Conservation (phyloP, 2,888 invertebrate species). For the Campoplex capitator region DNA sequence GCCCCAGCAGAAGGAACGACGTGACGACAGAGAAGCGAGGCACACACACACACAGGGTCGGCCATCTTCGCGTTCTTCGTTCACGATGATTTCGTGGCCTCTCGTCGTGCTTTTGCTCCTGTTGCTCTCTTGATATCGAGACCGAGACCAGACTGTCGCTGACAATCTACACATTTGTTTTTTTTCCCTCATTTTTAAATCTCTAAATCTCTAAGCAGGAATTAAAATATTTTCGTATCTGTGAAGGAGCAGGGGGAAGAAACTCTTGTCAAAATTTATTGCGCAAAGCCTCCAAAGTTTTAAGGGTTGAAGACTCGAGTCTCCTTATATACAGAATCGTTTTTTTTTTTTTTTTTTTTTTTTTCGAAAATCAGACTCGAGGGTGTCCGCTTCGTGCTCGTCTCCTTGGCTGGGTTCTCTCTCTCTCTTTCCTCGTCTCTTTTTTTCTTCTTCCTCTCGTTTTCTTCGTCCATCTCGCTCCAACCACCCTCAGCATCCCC, state of each 20-base stretch:
- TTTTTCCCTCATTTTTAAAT: slow-evolving; percentile 27
- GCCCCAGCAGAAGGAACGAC: slow-evolving; percentile 76
- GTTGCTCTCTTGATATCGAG: slow-evolving; percentile 6
- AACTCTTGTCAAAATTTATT: slow-evolving; percentile 73
- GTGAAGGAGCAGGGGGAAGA: neutral
- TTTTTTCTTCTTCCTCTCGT: slow-evolving; percentile 5
- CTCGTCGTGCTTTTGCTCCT: slow-evolving; percentile 31
- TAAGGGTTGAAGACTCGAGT: slow-evolving; percentile 77
- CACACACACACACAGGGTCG: slow-evolving; percentile 57
- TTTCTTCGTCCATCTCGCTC: slow-evolving; percentile 20
- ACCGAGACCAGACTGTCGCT: slow-evolving; percentile 45
- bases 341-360: slow-evolving; percentile 41
- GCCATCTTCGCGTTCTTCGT: slow-evolving; percentile 76
- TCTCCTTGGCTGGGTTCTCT: slow-evolving; percentile 55
- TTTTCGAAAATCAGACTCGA: slow-evolving; percentile 48
- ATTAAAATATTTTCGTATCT: slow-evolving; percentile 1
- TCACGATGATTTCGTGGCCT: slow-evolving; percentile 39
- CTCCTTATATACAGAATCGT: neutral
- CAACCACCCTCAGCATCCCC: slow-evolving; percentile 50
- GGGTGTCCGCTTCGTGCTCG: slow-evolving; percentile 36
- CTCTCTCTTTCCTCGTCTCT: neutral
- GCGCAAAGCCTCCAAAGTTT: slow-evolving; percentile 59
- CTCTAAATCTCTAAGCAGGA: neutral
- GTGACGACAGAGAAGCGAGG: slow-evolving; percentile 80
- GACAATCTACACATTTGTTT: slow-evolving; percentile 52